Percentiles rank a stretch among this genome's conserved stretches.
Conservation (phyloP, 2,113 vertebrate genomes). For the Genyomyrus donnyi region DNA sequence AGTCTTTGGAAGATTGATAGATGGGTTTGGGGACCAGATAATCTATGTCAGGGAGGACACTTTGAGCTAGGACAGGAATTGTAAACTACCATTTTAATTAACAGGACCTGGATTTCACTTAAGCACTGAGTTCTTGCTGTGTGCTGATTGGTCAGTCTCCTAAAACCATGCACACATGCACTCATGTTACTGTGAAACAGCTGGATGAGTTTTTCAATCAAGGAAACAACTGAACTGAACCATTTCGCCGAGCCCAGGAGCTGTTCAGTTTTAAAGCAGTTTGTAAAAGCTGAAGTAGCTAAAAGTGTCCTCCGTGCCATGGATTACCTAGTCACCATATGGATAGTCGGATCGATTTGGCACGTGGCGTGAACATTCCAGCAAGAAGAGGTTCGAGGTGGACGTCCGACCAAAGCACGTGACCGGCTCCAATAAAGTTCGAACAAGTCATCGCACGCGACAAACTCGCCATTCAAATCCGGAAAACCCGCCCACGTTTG, state of each 20-base stretch:
- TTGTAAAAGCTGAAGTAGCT: neutral
- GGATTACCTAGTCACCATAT: neutral
- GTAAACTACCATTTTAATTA: neutral
- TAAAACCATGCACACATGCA: neutral
- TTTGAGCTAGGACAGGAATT: neutral
- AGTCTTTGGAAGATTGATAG: neutral
- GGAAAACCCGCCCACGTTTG: conserved; percentile 42
- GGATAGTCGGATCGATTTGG: neutral
- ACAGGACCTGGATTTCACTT: neutral
- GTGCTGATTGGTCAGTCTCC: neutral
- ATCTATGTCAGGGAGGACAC: neutral
- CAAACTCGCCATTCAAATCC: neutral
- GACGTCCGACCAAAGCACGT: neutral
- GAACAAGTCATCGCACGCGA: conserved; percentile 21
- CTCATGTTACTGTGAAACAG: neutral
- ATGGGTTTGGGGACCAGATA: neutral
- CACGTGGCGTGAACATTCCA: neutral
- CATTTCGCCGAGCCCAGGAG: neutral
- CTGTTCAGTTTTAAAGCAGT: neutral
- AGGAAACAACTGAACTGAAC: neutral
- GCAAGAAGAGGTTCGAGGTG: neutral
- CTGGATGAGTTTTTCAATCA: neutral
- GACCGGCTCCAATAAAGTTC: conserved; percentile 24
- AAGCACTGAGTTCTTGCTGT: neutral
- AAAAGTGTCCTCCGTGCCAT: too few relatives aligned